A percentile compares a stretch with the other conserved stretches of the same genome.
These are phyloP conservation scores for Telenomus remus DNA, from an alignment of 1,140 invertebrate genomes.

Conservation along the genomic window DNA sequence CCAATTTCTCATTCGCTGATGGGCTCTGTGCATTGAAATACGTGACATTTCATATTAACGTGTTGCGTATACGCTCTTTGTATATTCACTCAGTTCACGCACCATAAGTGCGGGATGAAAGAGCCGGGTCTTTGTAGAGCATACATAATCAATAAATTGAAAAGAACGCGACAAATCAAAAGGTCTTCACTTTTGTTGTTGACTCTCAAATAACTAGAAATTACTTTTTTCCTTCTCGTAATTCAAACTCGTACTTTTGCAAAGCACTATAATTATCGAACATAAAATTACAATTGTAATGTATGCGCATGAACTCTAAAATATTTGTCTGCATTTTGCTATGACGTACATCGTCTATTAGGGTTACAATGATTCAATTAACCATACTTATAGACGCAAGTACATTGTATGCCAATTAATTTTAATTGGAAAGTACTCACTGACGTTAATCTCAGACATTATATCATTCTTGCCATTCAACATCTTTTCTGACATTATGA, in stretches of 20 bases:
- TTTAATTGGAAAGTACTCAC: too few relatives aligned
- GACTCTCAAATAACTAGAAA: constrained; percentile 4
- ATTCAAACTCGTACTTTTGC: background rate
- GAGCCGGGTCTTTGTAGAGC: constrained; percentile 25
- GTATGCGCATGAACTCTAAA: too few relatives aligned
- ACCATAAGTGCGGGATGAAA: constrained; percentile 30
- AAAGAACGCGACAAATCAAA: constrained; percentile 54
- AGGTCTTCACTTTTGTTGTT: constrained; percentile 34
- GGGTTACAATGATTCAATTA: too few relatives aligned
- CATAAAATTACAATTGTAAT: too few relatives aligned
- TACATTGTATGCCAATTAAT: too few relatives aligned
- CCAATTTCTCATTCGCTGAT: constrained; percentile 39
- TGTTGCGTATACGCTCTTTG: constrained; percentile 45
- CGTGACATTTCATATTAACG: constrained; percentile 57
- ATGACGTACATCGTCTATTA: too few relatives aligned
- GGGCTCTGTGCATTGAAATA: constrained; percentile 43
- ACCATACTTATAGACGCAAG: too few relatives aligned
- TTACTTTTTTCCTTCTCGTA: background rate
- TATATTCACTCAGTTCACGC: constrained; percentile 49
- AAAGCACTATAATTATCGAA: background rate
- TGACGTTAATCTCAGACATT: too few relatives aligned
- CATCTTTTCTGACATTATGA: too few relatives aligned
- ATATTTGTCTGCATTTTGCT: too few relatives aligned
- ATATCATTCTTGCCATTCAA: too few relatives aligned
- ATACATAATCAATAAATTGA: constrained; percentile 56